phyloP scores from a whole-genome alignment of 1,140 invertebrate species.

The Hermetia illucens region DNA sequence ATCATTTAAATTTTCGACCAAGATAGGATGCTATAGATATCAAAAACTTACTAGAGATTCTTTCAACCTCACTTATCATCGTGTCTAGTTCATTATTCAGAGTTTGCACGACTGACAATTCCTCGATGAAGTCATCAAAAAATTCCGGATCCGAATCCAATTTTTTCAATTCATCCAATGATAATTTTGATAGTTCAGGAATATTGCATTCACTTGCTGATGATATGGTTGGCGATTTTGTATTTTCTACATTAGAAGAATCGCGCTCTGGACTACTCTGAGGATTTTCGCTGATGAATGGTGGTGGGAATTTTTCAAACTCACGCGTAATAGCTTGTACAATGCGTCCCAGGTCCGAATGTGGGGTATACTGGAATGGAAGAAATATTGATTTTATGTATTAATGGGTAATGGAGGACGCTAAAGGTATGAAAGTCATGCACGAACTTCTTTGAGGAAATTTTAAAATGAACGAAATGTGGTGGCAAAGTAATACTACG shows the following conservation, averaged over 20 bases:
- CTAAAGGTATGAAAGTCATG: too few relatives aligned
- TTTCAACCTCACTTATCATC: slow-evolving; percentile 53
- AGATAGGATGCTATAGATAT: slow-evolving; percentile 7
- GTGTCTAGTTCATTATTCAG: slow-evolving; percentile 53
- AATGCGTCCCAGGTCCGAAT: slow-evolving; percentile 61
- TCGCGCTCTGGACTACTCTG: too few relatives aligned
- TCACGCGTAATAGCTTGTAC: slow-evolving; percentile 64
- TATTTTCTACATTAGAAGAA: too few relatives aligned
- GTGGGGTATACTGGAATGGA: slow-evolving; percentile 45
- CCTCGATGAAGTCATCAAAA: slow-evolving; percentile 54
- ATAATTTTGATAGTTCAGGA: slow-evolving; percentile 49
- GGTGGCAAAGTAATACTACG: too few relatives aligned
- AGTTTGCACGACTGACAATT: slow-evolving; percentile 46
- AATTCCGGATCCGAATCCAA: slow-evolving; percentile 49
- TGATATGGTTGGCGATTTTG: background rate
- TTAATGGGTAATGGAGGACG: too few relatives aligned
- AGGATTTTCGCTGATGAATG: too few relatives aligned
- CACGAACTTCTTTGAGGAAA: too few relatives aligned
- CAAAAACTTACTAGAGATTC: slow-evolving; percentile 44
- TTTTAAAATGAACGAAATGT: too few relatives aligned
- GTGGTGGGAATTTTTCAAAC: slow-evolving; percentile 50
- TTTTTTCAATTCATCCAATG: slow-evolving; percentile 50
- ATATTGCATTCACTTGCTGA: slow-evolving; percentile 21
- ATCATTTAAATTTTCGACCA: slow-evolving; percentile 6
- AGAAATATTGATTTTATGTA: slow-evolving; percentile 9